These are phyloP conservation scores for Tapirus indicus DNA, from an alignment of 2,797 vertebrate genomes.

Conservation along the genomic window DNA sequence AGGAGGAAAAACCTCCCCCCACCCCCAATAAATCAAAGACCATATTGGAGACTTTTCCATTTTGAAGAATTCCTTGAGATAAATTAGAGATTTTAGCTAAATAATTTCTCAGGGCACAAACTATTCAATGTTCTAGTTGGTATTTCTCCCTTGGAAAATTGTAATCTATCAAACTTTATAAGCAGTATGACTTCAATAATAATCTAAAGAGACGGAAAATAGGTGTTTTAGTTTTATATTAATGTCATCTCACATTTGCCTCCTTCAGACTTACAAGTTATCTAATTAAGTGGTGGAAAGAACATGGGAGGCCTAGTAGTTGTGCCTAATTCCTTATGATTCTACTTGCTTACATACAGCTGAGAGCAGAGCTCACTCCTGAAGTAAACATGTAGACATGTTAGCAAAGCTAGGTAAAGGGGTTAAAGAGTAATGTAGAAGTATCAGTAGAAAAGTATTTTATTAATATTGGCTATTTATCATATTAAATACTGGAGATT, in stretches of 20 bases:
- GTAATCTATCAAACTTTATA: not conserved
- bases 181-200: not conserved
- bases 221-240: not conserved
- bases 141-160: slow-evolving; percentile 39
- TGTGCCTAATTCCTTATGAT: not conserved
- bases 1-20: not conserved
- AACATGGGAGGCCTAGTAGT: not conserved
- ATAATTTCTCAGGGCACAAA: slow-evolving; percentile 18
- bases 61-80: slow-evolving; percentile 55
- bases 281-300: not conserved
- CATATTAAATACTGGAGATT: not conserved
- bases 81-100: slow-evolving; percentile 41
- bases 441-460: not conserved
- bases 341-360: not conserved
- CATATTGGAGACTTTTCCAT: not conserved
- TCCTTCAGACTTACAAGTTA: not conserved
- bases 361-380: not conserved
- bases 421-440: not conserved
- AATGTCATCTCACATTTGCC: not conserved
- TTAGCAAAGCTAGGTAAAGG: not conserved
- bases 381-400: not conserved
- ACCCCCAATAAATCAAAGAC: not conserved
- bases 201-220: slow-evolving; percentile 8
- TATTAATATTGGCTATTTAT: not conserved
- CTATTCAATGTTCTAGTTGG: not conserved